These are phyloP conservation scores for Aurelia coerulea DNA, from an alignment of 30 jellyfish, hydroid and myxozoan genomes.

Conservation along the genomic window DNA sequence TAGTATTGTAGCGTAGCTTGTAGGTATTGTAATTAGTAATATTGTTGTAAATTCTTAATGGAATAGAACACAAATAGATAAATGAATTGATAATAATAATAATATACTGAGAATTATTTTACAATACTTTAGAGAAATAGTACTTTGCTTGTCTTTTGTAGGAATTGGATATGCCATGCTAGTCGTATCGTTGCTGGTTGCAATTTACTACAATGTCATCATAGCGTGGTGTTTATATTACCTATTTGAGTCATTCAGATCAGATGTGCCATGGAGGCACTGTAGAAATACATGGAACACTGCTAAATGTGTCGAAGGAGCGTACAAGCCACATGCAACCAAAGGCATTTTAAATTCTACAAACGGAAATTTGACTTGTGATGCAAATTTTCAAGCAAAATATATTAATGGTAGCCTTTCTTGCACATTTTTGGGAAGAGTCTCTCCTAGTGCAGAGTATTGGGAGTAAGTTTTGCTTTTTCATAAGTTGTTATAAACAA, in stretches of 20 bases:
- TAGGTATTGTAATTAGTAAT: too few species aligned
- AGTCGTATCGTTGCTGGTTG: slow-evolving; percentile 76
- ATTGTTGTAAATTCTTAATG: too few species aligned
- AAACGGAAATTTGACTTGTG: slow-evolving; percentile 26
- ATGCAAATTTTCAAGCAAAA: slow-evolving; percentile 25
- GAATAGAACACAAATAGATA: too few species aligned
- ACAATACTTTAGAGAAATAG: too few species aligned
- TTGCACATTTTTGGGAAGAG: slow-evolving; percentile 6
- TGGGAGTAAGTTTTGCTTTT: slow-evolving; percentile 61
- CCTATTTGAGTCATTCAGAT: slow-evolving; percentile 80
- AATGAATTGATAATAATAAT: too few species aligned
- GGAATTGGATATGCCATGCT: slow-evolving; percentile 92
- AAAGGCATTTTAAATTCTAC: slow-evolving; percentile 54
- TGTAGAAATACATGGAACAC: slow-evolving; percentile 82
- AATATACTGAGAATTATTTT: too few species aligned
- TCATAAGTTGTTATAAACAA: too few species aligned
- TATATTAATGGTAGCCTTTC: slow-evolving; percentile 23
- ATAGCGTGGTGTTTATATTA: slow-evolving; percentile 87
- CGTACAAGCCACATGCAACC: slow-evolving; percentile 51
- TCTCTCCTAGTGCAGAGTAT: slow-evolving; percentile 64
- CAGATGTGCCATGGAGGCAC: slow-evolving; percentile 92
- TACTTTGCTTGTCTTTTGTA: not conserved
- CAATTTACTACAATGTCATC: slow-evolving; percentile 80
- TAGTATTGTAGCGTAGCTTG: too few species aligned
- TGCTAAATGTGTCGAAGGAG: slow-evolving; percentile 53